phyloP scores from a whole-genome alignment of 2,797 vertebrate species.

The Acanthiza pusilla region DNA sequence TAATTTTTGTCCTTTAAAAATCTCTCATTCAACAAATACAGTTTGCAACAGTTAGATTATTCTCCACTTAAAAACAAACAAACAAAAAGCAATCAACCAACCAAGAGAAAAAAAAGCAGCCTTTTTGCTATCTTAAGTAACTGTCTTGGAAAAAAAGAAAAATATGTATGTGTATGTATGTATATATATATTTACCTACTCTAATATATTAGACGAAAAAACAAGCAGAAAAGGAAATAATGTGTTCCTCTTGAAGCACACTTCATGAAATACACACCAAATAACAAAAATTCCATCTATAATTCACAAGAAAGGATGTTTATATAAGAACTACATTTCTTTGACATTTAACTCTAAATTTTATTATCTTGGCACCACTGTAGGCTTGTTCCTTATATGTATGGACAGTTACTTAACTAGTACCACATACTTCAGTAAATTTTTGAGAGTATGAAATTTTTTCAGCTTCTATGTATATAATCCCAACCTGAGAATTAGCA shows the following conservation, averaged over 20 bases:
- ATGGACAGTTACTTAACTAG: not conserved
- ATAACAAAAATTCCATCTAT: not conserved
- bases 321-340: not conserved
- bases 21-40: not conserved
- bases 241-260: not conserved
- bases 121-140: not conserved
- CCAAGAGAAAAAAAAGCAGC: not conserved
- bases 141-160: not conserved
- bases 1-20: not conserved
- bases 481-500: not conserved
- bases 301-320: not conserved
- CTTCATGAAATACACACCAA: not conserved
- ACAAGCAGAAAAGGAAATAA: not conserved
- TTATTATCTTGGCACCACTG: not conserved
- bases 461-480: not conserved
- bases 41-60: not conserved
- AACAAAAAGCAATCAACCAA: not conserved
- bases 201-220: not conserved
- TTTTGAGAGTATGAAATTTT: not conserved
- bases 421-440: not conserved
- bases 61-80: not conserved
- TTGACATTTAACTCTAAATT: not conserved
- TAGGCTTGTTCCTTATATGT: not conserved
- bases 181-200: not conserved
- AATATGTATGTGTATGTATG: fast-evolving